These are phyloP conservation scores for Cosmia pyralina DNA, from an alignment of 2,888 invertebrate genomes.

Conservation along the genomic window DNA sequence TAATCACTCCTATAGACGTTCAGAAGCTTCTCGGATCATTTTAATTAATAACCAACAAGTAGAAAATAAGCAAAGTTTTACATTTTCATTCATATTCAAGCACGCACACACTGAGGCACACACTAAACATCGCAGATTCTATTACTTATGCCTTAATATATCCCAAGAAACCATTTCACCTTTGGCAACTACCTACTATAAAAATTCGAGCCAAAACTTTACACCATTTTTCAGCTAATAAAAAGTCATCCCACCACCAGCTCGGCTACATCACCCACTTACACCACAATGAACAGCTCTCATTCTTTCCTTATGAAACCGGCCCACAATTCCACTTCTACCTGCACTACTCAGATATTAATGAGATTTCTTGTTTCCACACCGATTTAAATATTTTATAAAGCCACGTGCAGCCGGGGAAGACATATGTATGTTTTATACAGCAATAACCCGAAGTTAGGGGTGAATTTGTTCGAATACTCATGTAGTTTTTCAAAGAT, in stretches of 20 bases:
- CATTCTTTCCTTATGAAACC: conserved; percentile 44
- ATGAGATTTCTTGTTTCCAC: conserved; percentile 71
- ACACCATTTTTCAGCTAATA: conserved; percentile 38
- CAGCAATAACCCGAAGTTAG: conserved; percentile 66
- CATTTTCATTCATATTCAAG: background rate
- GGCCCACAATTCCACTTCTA: conserved; percentile 54
- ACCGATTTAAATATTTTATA: conserved; percentile 74
- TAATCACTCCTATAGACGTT: background rate
- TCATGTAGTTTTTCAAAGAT: conserved; percentile 62
- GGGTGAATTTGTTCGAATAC: conserved; percentile 66
- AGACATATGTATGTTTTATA: conserved; percentile 70
- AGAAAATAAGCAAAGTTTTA: background rate
- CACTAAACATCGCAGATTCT: background rate
- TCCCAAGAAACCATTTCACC: background rate
- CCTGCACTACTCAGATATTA: conserved; percentile 70
- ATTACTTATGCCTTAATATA: background rate
- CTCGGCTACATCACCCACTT: conserved; percentile 42
- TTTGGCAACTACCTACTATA: background rate
- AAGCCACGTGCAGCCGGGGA: conserved; percentile 68
- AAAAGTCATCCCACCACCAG: conserved; percentile 34
- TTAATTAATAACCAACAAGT: background rate
- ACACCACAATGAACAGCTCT: conserved; percentile 37
- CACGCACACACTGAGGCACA: background rate
- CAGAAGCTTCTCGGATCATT: background rate
- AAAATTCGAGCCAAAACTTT: background rate